A percentile compares a stretch with the other conserved stretches of the same genome.
phyloP scores from a whole-genome alignment of 2,888 invertebrate species.

The Peribatodes rhomboidaria region DNA sequence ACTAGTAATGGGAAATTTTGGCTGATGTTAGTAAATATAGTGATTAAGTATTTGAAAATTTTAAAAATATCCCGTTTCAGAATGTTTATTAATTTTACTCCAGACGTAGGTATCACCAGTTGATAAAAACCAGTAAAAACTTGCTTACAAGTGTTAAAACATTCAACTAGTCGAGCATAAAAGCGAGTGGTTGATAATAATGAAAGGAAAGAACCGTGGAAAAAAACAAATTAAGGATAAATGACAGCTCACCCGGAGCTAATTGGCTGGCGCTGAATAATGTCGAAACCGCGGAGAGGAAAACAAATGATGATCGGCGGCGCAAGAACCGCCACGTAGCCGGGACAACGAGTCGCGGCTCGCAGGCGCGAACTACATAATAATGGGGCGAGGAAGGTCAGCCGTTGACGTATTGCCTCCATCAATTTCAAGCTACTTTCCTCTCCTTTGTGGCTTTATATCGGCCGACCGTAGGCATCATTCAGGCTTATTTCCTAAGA shows the following conservation, averaged over 20 bases:
- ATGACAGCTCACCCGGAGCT: constrained; percentile 35
- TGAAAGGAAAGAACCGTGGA: too few relatives aligned
- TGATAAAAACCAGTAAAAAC: constrained; percentile 8
- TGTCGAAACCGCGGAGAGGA: constrained; percentile 53
- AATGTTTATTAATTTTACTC: constrained; percentile 1
- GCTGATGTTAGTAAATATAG: not conserved
- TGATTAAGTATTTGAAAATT: constrained; percentile 1
- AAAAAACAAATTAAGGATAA: constrained; percentile 46
- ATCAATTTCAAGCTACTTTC: constrained; percentile 52
- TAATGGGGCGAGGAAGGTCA: constrained; percentile 63
- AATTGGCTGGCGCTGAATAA: constrained; percentile 51
- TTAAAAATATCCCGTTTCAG: constrained; percentile 11
- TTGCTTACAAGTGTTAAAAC: constrained; percentile 4
- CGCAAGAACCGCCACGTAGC: constrained; percentile 23
- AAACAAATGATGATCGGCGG: constrained; percentile 54
- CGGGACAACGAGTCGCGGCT: constrained; percentile 56
- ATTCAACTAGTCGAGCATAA: constrained; percentile 16
- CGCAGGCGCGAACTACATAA: constrained; percentile 57
- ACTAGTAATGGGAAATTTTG: not conserved
- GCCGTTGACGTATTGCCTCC: constrained; percentile 53
- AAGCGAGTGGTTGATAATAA: constrained; percentile 13
- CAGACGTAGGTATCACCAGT: constrained; percentile 10
- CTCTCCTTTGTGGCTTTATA: constrained; percentile 24
- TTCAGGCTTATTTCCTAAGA: constrained; percentile 20
- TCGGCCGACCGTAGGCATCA: constrained; percentile 12